phyloP scores from a whole-genome alignment of 30 jellyfish, hydroid and myxozoan species.

The Pseudorhiza aurosa region DNA sequence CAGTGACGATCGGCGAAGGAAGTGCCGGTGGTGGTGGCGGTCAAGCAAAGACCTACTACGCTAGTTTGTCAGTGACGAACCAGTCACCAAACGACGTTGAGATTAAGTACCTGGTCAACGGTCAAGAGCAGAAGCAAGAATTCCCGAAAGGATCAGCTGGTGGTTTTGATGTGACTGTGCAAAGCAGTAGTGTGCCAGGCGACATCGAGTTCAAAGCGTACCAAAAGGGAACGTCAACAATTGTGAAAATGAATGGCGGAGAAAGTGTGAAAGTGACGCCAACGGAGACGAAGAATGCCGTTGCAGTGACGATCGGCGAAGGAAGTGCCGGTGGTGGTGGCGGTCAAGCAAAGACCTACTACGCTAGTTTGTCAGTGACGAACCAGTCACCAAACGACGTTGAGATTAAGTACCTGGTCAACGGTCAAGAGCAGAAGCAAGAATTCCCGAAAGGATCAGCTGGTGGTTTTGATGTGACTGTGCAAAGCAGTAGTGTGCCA shows the following conservation, averaged over 20 bases:
- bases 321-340: constrained; percentile 22
- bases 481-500: constrained; percentile 51
- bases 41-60: constrained; percentile 26
- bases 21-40: constrained; percentile 7
- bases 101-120: constrained; percentile 66
- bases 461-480: constrained; percentile 39
- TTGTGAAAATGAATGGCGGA: constrained; percentile 71
- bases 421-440: constrained; percentile 62
- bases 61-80: constrained; percentile 56
- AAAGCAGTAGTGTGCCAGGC: constrained; percentile 49
- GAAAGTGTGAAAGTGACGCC: constrained; percentile 63
- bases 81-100: constrained; percentile 59
- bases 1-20: constrained; percentile 22
- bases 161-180: constrained; percentile 54
- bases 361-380: constrained; percentile 52
- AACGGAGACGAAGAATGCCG: constrained; percentile 43
- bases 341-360: constrained; percentile 45
- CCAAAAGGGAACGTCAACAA: constrained; percentile 52
- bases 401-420: constrained; percentile 59
- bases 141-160: constrained; percentile 61
- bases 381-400: constrained; percentile 70
- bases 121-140: constrained; percentile 58
- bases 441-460: constrained; percentile 61
- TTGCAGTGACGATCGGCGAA: constrained; percentile 54
- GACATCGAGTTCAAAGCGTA: constrained; percentile 72